A percentile compares a stretch with the other conserved stretches of the same genome.
phyloP scores from a whole-genome alignment of 2,888 invertebrate species.

The Idaea dimidiata region DNA sequence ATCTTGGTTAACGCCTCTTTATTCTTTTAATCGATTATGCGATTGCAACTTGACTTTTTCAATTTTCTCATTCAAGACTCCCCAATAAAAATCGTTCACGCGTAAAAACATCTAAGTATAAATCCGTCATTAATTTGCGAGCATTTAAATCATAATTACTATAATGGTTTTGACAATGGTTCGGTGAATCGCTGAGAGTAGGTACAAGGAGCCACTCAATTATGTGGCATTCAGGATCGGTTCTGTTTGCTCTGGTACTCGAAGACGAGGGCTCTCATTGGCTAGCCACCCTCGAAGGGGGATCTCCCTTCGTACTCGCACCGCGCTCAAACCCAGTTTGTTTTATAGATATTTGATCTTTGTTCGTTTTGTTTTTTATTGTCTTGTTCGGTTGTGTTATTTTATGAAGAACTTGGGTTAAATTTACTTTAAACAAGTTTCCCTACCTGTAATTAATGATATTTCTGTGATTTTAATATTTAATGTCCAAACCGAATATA shows the following conservation, averaged over 20 bases:
- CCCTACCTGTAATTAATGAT: too few relatives aligned
- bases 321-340: slow-evolving; percentile 20
- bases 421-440: too few relatives aligned
- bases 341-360: slow-evolving; percentile 35
- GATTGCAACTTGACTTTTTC: neutral
- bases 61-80: slow-evolving; percentile 6
- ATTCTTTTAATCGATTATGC: neutral
- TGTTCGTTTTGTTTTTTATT: slow-evolving; percentile 35
- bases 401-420: neutral
- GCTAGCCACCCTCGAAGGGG: slow-evolving; percentile 42
- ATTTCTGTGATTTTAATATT: too few relatives aligned
- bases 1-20: neutral
- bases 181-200: slow-evolving; percentile 34
- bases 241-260: slow-evolving; percentile 62
- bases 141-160: slow-evolving; percentile 71
- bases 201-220: slow-evolving; percentile 63
- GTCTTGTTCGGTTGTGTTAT: neutral
- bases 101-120: slow-evolving; percentile 58
- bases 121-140: slow-evolving; percentile 63
- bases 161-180: slow-evolving; percentile 67
- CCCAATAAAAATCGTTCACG: slow-evolving; percentile 38
- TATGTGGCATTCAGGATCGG: slow-evolving; percentile 67
- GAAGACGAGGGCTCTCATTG: slow-evolving; percentile 63
- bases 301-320: slow-evolving; percentile 39
- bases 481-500: too few relatives aligned